Evolutionary conservation across 1,140 invertebrate genomes (phyloP), one percentile per base, ranked within the genome.

Genomic region (Orchestia grillus): DNA sequence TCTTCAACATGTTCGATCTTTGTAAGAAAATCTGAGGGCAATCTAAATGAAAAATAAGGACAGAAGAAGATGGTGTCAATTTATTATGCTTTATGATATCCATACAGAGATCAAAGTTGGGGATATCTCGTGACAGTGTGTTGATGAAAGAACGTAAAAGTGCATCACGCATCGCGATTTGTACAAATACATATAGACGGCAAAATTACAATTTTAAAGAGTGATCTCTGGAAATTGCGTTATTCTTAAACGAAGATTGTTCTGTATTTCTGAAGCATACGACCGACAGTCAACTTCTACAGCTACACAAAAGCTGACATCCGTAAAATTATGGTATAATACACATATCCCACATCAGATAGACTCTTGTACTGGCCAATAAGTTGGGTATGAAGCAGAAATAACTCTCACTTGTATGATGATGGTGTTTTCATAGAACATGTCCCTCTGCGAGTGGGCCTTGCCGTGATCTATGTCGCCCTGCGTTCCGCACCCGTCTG

Each of bases 381-480:
- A 3, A 77, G 36, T 3, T 77, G 1, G 36, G 19, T 19, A 36
- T 36, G 1, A 77, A 23, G 28, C 28, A 90, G 42, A 16, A 28
- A 42, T 28, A 90, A 8, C 40, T 8, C 92, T 94, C 44, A 96
- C 96, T 97, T 97, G 97, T 96, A 97, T 97, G 42, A 97, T 96
- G 47, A 97, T 96, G 42, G 97, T 97, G 96, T 97, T 97, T 90
- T 97, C 97, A n/a, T 97, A 97, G 87, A 96, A 97, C 19, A 96
- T 96, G n/a, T 97, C 97, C 62, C 91, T 53, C n/a, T 62, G 95
- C 19, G 53, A 90, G 42, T 88, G 95, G 28, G 53, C 88, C 43
- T 94, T 95, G 4, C 91, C 62, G 87, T 87, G 47, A n/a, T 96
- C 96, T 42, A 96, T 87, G 77, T 97, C 96, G 1, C 96, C 96